Conservation (phyloP, 2,797 vertebrate genomes). For the Cyprinodon diabolis region DNA sequence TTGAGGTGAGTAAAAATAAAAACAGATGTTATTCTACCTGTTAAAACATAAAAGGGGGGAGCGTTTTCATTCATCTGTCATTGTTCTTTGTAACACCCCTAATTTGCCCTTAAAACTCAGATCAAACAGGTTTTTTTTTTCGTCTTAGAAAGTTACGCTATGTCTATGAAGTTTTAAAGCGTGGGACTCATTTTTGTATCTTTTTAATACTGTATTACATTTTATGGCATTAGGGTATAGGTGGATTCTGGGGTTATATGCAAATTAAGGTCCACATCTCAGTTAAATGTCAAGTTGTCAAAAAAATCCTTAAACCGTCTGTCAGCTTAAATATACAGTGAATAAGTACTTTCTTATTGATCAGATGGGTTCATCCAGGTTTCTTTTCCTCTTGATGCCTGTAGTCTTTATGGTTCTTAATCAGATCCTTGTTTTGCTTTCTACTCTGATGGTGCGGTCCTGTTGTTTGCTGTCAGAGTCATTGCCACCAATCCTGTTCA, state of each 20-base stretch:
- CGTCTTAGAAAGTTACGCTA: not conserved
- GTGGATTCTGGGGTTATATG: not conserved
- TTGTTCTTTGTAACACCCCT: not conserved
- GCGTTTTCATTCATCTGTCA: not conserved
- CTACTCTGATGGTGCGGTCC: slow-evolving; percentile 29
- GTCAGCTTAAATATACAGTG: not conserved
- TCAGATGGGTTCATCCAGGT: slow-evolving; percentile 1
- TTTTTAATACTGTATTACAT: not conserved
- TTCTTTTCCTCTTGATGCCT: slow-evolving; percentile 1
- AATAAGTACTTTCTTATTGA: not conserved
- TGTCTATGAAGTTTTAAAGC: not conserved
- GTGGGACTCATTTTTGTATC: no score
- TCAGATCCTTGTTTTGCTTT: slow-evolving; percentile 19
- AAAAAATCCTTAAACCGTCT: not conserved
- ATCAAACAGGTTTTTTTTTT: no score
- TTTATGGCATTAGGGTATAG: not conserved
- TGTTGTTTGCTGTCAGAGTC: slow-evolving; percentile 40
- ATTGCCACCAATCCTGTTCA: slow-evolving; percentile 48
- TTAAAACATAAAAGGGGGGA: not conserved
- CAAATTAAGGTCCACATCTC: not conserved
- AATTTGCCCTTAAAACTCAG: not conserved
- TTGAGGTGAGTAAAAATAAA: not conserved
- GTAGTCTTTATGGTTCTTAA: slow-evolving; percentile 11
- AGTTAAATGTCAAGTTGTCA: not conserved
- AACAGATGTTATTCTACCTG: not conserved